Evolutionary conservation across 2,888 invertebrate genomes (phyloP).

Genomic region (Nephrotoma guestfalica): DNA sequence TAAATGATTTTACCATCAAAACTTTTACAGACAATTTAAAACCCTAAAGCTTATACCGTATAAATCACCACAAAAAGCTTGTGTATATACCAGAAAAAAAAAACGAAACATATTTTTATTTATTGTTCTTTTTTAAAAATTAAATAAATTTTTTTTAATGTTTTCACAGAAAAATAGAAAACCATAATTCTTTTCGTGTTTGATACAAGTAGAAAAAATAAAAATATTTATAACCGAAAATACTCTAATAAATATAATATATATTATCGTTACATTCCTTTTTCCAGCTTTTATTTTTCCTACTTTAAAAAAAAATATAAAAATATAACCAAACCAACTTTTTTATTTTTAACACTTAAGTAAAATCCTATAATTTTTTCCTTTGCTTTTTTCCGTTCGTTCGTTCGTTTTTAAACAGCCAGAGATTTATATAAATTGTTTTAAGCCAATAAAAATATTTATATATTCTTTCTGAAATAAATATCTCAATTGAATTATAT

Average conservation of each 20-base stretch:
- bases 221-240: not conserved
- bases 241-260: not conserved
- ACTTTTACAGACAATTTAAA: not conserved
- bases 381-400: not conserved
- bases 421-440: not conserved
- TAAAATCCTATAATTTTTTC: not conserved
- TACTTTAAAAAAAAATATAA: not conserved
- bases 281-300: not conserved
- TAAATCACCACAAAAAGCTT: not conserved
- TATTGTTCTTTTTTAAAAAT: not conserved
- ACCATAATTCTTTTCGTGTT: not conserved
- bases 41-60: not conserved
- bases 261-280: not conserved
- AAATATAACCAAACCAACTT: not conserved
- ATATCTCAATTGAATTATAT: not conserved
- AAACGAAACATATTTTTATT: not conserved
- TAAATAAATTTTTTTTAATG: not conserved
- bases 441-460: not conserved
- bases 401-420: not conserved
- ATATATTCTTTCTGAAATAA: not conserved
- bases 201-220: not conserved
- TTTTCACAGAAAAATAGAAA: not conserved
- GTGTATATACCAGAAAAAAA: not conserved
- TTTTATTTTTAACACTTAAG: not conserved
- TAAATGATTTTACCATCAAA: not conserved